Base-by-base conservation (phyloP, 2,888 invertebrate species). In the Coecobrya sp. region DNA sequence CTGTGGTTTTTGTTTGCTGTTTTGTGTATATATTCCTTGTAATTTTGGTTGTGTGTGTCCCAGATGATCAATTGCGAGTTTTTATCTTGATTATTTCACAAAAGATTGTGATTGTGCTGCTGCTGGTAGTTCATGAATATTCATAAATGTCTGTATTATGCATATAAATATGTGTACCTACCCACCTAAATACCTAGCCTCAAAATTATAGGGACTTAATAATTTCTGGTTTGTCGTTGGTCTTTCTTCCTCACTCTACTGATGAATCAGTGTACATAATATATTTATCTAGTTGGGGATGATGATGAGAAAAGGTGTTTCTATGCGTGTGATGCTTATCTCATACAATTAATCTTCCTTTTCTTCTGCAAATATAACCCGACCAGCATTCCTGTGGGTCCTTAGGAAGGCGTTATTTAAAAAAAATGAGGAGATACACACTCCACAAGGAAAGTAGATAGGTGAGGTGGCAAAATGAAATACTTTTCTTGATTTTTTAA, bases 21-120 rank as follows among this genome's bases (percentile, higher is more conserved):
- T 76, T 76, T 76, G 19, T 30, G n/a, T 68, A n/a, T 68, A 68
- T 27, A 68, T 19, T 73, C 73, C 16, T 13, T 79, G 62, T 42
- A 36, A 84, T 62, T 52, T 30, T 27, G 85, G 85, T 68, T 16
- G 68, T 84, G 22, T 27, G 52, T 52, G 73, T 86, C 86, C 86
- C 86, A 70, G 27, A 86, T 86, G 86, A 86, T 86, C 73, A 73
- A 86, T 73, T 73, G 86, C 86, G 27, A 8, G 55, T n/a, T 55
- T 59, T 82, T 82, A 82, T 82, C 81, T 82, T 30, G 36, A 22
- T 55, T 30, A 22, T 59, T 42, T 52, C 30, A 55, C 27, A 82
- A 45, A 76, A n/a, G 70, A 36, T 70, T 70, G 70, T 45, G 10
- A 65, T 65, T 22, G 27, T 65, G 65, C 49, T 36, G 73, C 25